Conservation (phyloP, 2,888 invertebrate genomes). For the Deilephila elpenor region DNA sequence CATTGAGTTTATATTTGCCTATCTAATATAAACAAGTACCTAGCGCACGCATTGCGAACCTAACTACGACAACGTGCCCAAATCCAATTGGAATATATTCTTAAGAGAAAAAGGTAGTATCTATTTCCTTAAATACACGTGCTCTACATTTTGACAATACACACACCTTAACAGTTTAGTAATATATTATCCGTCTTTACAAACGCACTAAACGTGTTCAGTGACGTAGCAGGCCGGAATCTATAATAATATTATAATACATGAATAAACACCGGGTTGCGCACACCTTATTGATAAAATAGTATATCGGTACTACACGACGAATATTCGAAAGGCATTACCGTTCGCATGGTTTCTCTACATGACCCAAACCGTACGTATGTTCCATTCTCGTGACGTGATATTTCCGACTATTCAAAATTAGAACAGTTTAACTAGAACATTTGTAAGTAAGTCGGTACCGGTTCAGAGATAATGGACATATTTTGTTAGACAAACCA, state of each 20-base stretch:
- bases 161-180: constrained; percentile 1
- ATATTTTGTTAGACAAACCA: constrained; percentile 30
- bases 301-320: background rate
- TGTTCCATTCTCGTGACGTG: constrained; percentile 51
- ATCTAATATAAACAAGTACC: background rate
- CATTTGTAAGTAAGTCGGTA: constrained; percentile 38
- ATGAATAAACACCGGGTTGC: constrained; percentile 20
- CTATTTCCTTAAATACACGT: background rate
- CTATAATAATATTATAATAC: constrained; percentile 17
- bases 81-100: constrained; percentile 3
- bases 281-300: constrained; percentile 19
- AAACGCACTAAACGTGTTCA: constrained; percentile 32
- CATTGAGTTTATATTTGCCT: constrained; percentile 13
- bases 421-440: constrained; percentile 45
- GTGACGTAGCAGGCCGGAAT: constrained; percentile 29
- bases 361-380: constrained; percentile 34
- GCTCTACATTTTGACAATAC: background rate
- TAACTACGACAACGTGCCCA: background rate
- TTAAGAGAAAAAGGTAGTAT: background rate
- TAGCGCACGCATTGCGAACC: background rate
- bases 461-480: constrained; percentile 19
- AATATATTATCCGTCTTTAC: background rate
- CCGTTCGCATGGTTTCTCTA: constrained; percentile 29
- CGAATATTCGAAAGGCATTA: constrained; percentile 13
- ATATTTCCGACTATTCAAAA: constrained; percentile 60